Evolutionary conservation across 2,113 vertebrate species (phyloP).

Genomic region (Myiozetetes cayanensis): DNA sequence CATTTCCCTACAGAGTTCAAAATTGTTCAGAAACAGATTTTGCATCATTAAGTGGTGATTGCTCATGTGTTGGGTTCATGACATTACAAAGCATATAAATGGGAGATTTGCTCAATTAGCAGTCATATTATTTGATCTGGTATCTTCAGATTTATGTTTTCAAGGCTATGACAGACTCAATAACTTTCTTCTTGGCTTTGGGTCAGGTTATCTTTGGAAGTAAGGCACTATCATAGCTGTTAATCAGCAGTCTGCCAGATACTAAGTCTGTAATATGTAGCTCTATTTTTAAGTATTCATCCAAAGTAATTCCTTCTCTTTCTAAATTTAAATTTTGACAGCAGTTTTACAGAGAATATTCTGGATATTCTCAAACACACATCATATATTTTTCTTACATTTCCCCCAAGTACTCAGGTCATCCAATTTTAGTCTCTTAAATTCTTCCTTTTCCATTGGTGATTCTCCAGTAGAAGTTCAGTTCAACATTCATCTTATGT

Average conservation of each 20-base stretch:
- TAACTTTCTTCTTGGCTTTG: neutral
- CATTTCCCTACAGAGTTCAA: neutral
- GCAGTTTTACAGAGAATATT: neutral
- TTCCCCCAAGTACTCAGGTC: neutral
- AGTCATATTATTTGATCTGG: neutral
- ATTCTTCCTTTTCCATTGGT: neutral
- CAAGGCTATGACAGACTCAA: neutral
- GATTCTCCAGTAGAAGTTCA: neutral
- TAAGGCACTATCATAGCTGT: neutral
- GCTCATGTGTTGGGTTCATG: neutral
- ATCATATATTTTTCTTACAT: neutral
- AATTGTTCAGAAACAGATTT: neutral
- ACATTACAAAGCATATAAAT: neutral
- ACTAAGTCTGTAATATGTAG: neutral
- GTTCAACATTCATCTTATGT: neutral
- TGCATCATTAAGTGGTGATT: neutral
- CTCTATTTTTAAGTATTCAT: neutral
- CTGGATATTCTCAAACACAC: neutral
- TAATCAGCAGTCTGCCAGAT: neutral
- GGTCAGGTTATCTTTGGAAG: neutral
- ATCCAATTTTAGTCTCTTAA: neutral
- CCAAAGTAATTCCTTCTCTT: neutral
- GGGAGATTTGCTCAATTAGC: neutral
- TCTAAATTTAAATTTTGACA: conserved; percentile 23
- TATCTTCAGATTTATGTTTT: conserved; percentile 12